Base-by-base conservation (phyloP, 2,888 invertebrate species). In the Rhimphoctona megacephalus region DNA sequence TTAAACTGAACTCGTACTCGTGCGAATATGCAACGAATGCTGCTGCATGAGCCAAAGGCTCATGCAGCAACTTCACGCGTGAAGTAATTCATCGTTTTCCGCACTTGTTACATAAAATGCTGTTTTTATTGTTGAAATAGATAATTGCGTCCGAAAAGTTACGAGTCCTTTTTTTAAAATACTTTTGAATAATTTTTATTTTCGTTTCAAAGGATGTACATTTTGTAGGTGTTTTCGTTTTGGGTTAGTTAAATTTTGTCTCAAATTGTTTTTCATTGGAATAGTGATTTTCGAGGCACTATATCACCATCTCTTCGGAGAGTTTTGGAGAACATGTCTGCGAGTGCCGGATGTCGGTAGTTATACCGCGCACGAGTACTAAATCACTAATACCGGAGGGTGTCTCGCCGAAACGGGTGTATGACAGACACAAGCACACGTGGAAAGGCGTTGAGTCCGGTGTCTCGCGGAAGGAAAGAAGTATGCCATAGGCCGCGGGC, bases 291-390 rank as follows among this genome's bases (percentile, higher is more conserved):
- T 81, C 61, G 52, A 19, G n/a, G 57, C 22, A 52, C 52, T 74
- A 33, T 61, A 64, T 74, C 66, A 83, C 52, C 46, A 78, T 52
- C 72, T 39, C 73, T 19, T 46, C 77, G 61, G 46, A 77, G 73
- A 78, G 61, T 78, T 83, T 73, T 52, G 25, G 77, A 43, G 72
- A 49, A 25, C 33, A 72, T 82, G 61, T 72, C 64, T 77, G 67
- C 72, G 61, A 54, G 52, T 81, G 46, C 83, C 86, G 83, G 83
- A 86, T 86, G 83, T 83, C 83, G 86, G 86, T 81, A 86, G 86
- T 86, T 84, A 83, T 76, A 76, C 61, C 33, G 70, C 43, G 83
- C 54, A 74, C 69, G 61, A 81, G 81, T 84, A 77, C 78, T 86
- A 86, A 86, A 86, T 86, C 83, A 86, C 67, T 73, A 69, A 83